Conservation (phyloP, 2,797 vertebrate species). For the Microhierax caerulescens region DNA sequence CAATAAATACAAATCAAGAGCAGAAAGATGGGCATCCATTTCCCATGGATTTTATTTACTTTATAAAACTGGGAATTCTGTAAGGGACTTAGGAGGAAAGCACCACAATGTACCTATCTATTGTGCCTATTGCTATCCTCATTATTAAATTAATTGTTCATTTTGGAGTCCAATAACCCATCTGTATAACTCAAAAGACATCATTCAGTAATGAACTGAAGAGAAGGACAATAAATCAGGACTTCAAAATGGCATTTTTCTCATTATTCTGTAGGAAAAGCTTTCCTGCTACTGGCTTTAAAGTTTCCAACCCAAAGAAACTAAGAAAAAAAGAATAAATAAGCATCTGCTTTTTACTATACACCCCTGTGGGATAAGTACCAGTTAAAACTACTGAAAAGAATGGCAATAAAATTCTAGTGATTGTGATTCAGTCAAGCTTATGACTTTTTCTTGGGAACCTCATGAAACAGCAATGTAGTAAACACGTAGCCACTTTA, state of each 20-base stretch:
- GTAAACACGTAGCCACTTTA: conserved; percentile 27
- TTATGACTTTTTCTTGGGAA: conserved; percentile 41
- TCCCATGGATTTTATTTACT: not conserved
- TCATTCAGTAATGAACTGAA: not conserved
- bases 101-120: not conserved
- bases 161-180: not conserved
- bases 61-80: not conserved
- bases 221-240: not conserved
- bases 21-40: not conserved
- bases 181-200: not conserved
- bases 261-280: not conserved
- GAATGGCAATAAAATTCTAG: conserved; percentile 46
- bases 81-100: not conserved
- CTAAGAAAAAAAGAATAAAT: conserved; percentile 2
- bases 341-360: conserved; percentile 35
- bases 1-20: not conserved
- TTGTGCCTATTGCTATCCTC: not conserved
- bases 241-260: not conserved
- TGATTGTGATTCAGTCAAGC: conserved; percentile 38
- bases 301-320: not conserved
- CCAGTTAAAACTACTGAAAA: conserved; percentile 46
- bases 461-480: conserved; percentile 2
- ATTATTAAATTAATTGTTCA: not conserved
- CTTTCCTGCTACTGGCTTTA: not conserved
- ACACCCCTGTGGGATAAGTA: conserved; percentile 7